A percentile compares a stretch with the other conserved stretches of the same genome.
These are phyloP conservation scores for Brotula barbata DNA, from an alignment of 2,797 vertebrate species.

Conservation along the genomic window DNA sequence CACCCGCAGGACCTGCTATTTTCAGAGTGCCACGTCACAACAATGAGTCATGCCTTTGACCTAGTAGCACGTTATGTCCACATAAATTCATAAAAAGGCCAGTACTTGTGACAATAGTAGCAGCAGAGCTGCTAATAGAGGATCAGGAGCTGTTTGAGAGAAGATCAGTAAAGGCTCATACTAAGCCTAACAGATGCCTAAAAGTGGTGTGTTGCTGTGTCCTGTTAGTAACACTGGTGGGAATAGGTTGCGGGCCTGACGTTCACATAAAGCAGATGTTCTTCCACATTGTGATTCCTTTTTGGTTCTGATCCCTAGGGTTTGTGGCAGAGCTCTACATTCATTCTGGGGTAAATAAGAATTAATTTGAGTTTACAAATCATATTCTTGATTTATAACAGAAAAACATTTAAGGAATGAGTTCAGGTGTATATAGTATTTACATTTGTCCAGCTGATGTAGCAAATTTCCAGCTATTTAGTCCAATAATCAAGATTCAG, in stretches of 20 bases:
- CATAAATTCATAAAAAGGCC: constrained; percentile 1
- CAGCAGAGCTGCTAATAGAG: constrained; percentile 12
- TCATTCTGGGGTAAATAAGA: constrained; percentile 27
- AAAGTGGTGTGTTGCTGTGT: background rate
- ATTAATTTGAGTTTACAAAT: too few relatives aligned
- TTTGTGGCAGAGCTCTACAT: constrained; percentile 1
- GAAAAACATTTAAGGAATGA: background rate
- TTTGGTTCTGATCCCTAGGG: constrained; percentile 19
- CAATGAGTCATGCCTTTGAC: constrained; percentile 52
- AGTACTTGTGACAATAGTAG: constrained; percentile 24
- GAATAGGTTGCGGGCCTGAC: constrained; percentile 4
- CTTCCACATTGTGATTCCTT: constrained; percentile 21
- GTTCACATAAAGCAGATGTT: constrained; percentile 1
- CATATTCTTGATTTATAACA: too few relatives aligned
- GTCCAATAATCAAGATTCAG: too few relatives aligned
- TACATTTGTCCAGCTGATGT: background rate
- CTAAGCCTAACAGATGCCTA: constrained; percentile 43
- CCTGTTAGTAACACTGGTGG: constrained; percentile 7
- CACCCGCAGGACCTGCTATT: constrained; percentile 63
- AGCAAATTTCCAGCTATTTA: constrained; percentile 2
- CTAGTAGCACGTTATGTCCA: constrained; percentile 16
- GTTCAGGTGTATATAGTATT: background rate
- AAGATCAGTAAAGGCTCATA: constrained; percentile 38
- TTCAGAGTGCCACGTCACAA: constrained; percentile 59
- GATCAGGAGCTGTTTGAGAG: constrained; percentile 34